Base-by-base conservation (phyloP, 2,113 vertebrate species). In the Zeus faber region DNA sequence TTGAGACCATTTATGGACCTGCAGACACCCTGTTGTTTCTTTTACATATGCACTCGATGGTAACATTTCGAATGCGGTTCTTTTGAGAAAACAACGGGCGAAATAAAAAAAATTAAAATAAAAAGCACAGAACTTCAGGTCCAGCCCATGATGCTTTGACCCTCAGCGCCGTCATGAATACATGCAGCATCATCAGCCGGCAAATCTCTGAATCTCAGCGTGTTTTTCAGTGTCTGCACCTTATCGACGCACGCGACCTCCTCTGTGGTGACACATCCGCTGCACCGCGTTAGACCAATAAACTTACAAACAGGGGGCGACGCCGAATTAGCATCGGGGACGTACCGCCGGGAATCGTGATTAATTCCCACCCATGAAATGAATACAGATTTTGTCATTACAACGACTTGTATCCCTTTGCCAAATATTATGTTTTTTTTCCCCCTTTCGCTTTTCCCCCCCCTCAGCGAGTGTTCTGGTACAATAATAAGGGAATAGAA, bases 331-430 rank as follows among this genome's bases (percentile, higher is more conserved):
- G 82, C 88, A 88, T 84, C 61, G 58, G 65, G 72, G 72, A 82
- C 55, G 86, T 70, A 75, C 62, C 70, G 58, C 64, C 67, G 73
- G 74, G 71, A 81, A 56, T 73, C 64, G 58, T 67, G 76, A 82
- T 89, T 86, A 86, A 86, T 83, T 84, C 80, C 61, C 72, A 77
- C 73, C 81, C 71, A 70, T 76, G 77, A 78, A 77, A 83, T 80
- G 89, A 89, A 90, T 91, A 89, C 78, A 85, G 84, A 89, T 87
- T 84, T 80, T 80, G 84, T 88, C 83, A 91, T 91, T 91, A 88
- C 69, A 72, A n/a, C 49, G 61, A 58, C 76, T 58, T 68, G 75
- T 75, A 74, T 84, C n/a, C 75, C 77, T 73, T 72, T 80, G 81
- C 84, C 87, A 89, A 87, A 88, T 81, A 88, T 84, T 81, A 61